Percentiles rank a stretch among this genome's conserved stretches.
phyloP scores from a whole-genome alignment of 2,888 invertebrate genomes.

The Tinea semifulvella region DNA sequence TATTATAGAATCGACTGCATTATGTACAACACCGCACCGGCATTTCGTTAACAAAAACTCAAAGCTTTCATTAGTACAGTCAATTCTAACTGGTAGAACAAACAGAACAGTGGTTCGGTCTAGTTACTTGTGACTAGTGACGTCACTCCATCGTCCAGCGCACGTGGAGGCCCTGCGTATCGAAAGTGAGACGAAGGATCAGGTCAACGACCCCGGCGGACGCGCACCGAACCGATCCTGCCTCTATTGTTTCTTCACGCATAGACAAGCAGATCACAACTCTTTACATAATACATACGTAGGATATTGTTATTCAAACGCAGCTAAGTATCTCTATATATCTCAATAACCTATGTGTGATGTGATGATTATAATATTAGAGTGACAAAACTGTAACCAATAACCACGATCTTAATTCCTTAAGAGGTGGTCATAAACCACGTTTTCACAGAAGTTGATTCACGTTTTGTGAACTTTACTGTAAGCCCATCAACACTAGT shows the following conservation, averaged over 20 bases:
- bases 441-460: too few relatives aligned
- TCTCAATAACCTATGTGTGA: too few relatives aligned
- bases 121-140: slow-evolving; percentile 33
- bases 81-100: slow-evolving; percentile 4
- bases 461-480: too few relatives aligned
- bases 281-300: not conserved
- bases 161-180: slow-evolving; percentile 53
- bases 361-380: too few relatives aligned
- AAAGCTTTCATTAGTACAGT: slow-evolving; percentile 7
- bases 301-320: too few relatives aligned
- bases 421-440: too few relatives aligned
- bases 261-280: not conserved
- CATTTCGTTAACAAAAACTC: not conserved
- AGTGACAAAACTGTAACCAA: too few relatives aligned
- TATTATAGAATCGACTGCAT: too few relatives aligned
- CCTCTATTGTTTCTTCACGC: slow-evolving; percentile 52
- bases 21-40: not conserved
- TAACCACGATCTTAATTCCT: too few relatives aligned
- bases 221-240: slow-evolving; percentile 58
- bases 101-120: slow-evolving; percentile 7
- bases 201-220: slow-evolving; percentile 39
- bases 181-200: slow-evolving; percentile 52
- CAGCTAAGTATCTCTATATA: too few relatives aligned
- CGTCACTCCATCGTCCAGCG: slow-evolving; percentile 47
- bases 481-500: too few relatives aligned